Percentiles rank a stretch among this genome's conserved stretches.
Evolutionary conservation across 1,140 invertebrate species (phyloP).

Genomic region (Sitophilus oryzae): DNA sequence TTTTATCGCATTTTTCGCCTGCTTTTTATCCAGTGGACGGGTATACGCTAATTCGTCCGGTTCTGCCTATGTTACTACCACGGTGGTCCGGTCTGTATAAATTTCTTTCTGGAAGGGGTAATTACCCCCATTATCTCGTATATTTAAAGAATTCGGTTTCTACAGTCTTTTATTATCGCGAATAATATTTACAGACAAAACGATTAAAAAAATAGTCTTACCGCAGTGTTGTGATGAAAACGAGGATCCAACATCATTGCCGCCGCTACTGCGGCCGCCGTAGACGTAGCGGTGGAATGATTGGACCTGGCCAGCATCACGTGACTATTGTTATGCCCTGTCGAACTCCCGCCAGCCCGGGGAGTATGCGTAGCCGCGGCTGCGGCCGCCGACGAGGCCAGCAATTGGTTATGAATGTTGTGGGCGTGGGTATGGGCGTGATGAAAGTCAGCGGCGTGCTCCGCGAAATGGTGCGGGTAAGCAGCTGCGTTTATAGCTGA

Average conservation of each 20-base stretch:
- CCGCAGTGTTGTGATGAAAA: conserved; percentile 42
- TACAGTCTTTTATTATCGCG: too few relatives aligned
- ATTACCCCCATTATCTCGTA: too few relatives aligned
- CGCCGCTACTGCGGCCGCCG: conserved; percentile 42
- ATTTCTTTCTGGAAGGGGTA: too few relatives aligned
- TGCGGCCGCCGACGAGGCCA: conserved; percentile 28
- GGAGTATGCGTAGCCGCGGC: conserved; percentile 33
- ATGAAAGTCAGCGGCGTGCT: conserved; percentile 39
- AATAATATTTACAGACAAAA: too few relatives aligned
- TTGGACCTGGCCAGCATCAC: conserved; percentile 39
- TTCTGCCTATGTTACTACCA: too few relatives aligned
- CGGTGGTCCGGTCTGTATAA: too few relatives aligned
- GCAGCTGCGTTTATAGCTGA: conserved; percentile 27
- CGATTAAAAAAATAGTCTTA: too few relatives aligned
- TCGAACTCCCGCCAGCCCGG: conserved; percentile 21
- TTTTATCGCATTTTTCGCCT: too few relatives aligned
- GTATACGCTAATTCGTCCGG: too few relatives aligned
- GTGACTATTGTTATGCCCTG: conserved; percentile 38
- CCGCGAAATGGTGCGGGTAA: conserved; percentile 40
- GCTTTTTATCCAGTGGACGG: too few relatives aligned
- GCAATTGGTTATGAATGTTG: conserved; percentile 41
- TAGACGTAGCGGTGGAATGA: conserved; percentile 41
- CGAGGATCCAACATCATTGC: conserved; percentile 45
- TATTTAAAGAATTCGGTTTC: too few relatives aligned
- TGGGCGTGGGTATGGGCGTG: conserved; percentile 36